Percentiles rank a stretch among this genome's conserved stretches.
phyloP scores from a whole-genome alignment of 2,797 vertebrate genomes.

The Gephyroberyx darwinii region DNA sequence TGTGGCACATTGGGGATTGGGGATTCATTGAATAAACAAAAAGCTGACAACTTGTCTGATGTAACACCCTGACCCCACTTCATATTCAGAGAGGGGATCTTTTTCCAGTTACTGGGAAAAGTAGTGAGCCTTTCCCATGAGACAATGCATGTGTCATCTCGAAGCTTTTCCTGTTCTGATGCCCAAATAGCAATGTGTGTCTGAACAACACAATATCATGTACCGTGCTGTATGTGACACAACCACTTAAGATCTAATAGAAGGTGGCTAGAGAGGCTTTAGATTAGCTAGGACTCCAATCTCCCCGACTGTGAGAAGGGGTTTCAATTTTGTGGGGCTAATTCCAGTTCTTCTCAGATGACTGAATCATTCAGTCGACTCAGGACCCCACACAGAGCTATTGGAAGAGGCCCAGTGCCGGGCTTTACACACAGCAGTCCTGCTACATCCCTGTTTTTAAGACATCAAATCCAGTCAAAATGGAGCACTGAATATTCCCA shows the following conservation, averaged over 20 bases:
- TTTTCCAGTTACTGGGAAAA: conserved; percentile 81
- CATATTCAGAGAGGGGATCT: conserved; percentile 76
- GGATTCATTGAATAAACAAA: conserved; percentile 84
- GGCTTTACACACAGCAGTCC: conserved; percentile 65
- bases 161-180: conserved; percentile 75
- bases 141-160: conserved; percentile 77
- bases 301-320: conserved; percentile 23
- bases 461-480: conserved; percentile 75
- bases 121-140: conserved; percentile 74
- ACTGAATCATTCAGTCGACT: conserved; percentile 65
- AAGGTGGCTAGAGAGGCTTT: conserved; percentile 51
- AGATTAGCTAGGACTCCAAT: conserved; percentile 54
- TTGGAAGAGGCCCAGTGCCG: conserved; percentile 64
- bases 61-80: conserved; percentile 81
- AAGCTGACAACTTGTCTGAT: conserved; percentile 83
- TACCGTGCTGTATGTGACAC: conserved; percentile 72
- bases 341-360: conserved; percentile 77
- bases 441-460: conserved; percentile 66
- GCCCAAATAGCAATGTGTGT: conserved; percentile 75
- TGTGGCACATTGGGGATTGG: conserved; percentile 76
- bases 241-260: conserved; percentile 76
- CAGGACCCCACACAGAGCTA: conserved; percentile 54
- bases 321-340: conserved; percentile 75
- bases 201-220: conserved; percentile 74
- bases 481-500: conserved; percentile 68